Conservation (phyloP, 2,888 invertebrate species). For the Calameuta pallipes region DNA sequence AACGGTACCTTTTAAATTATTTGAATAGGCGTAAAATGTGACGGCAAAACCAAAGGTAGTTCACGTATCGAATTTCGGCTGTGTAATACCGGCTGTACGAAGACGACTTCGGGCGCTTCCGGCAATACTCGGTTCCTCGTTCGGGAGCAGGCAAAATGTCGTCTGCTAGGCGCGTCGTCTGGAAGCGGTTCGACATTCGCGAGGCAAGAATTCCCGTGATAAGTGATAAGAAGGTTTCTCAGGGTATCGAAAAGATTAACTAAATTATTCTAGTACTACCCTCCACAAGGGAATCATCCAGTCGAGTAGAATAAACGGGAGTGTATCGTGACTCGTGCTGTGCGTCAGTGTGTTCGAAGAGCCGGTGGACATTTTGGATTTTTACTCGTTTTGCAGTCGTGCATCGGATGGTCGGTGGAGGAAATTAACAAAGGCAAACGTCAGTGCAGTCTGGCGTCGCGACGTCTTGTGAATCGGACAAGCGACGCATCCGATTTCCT, state of each 20-base stretch:
- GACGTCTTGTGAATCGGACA: background rate
- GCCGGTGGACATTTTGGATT: slow-evolving; percentile 56
- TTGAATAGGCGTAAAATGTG: background rate
- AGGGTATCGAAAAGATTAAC: background rate
- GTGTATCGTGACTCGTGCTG: slow-evolving; percentile 13
- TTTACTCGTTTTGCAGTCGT: slow-evolving; percentile 43
- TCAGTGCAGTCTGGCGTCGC: slow-evolving; percentile 22
- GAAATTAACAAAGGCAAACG: slow-evolving; percentile 27
- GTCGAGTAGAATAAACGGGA: slow-evolving; percentile 5
- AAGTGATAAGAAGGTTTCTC: slow-evolving; percentile 37
- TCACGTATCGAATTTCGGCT: slow-evolving; percentile 15
- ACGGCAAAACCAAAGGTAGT: background rate
- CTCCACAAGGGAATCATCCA: background rate
- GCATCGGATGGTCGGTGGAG: slow-evolving; percentile 45
- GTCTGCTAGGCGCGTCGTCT: slow-evolving; percentile 63
- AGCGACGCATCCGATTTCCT: background rate
- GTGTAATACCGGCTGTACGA: slow-evolving; percentile 20
- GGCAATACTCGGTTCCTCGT: slow-evolving; percentile 27
- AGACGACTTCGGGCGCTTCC: slow-evolving; percentile 12
- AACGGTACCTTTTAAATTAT: too few relatives aligned
- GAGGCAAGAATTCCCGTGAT: slow-evolving; percentile 53
- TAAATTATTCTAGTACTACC: background rate
- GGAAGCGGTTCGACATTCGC: slow-evolving; percentile 55
- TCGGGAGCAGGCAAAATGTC: slow-evolving; percentile 56
- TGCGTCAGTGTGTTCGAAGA: slow-evolving; percentile 19